Evolutionary conservation across 2,797 vertebrate species (phyloP).

Genomic region (Tachyglossus aculeatus): DNA sequence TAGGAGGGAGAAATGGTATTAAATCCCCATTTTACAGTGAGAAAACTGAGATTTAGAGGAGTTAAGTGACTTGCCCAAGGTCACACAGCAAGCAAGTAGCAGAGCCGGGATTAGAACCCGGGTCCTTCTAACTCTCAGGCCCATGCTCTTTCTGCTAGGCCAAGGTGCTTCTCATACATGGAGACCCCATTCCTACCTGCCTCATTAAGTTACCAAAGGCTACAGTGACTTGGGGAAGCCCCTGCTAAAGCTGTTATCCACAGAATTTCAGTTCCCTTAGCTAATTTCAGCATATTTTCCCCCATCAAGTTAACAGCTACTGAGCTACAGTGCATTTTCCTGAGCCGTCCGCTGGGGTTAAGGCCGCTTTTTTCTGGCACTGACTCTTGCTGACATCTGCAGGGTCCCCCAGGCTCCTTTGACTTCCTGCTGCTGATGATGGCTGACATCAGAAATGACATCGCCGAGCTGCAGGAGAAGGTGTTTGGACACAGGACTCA

Average conservation of each 20-base stretch:
- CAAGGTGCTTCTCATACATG: too few species aligned
- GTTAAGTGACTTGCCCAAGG: neutral
- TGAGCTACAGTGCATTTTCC: neutral
- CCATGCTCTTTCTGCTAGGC: too few species aligned
- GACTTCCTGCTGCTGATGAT: constrained; percentile 94
- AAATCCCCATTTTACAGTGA: neutral
- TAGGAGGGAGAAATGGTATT: neutral
- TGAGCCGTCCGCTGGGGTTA: neutral
- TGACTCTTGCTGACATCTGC: constrained; percentile 8
- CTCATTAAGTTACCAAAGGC: neutral
- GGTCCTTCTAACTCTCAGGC: too few species aligned
- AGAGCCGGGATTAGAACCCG: too few species aligned
- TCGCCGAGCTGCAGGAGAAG: constrained; percentile 88
- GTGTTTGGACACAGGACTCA: constrained; percentile 83
- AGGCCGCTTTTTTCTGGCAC: neutral
- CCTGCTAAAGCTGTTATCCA: rapidly evolving
- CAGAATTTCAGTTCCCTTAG: rapidly evolving
- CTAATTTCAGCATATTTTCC: neutral
- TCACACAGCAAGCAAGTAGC: neutral
- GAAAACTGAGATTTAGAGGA: neutral
- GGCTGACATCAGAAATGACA: constrained; percentile 96
- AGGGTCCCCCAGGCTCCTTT: constrained; percentile 96
- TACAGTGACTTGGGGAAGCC: too few species aligned
- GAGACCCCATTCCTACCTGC: too few species aligned
- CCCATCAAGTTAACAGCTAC: too few species aligned